Evolutionary conservation across 92 coral and sea anemone genomes (phyloP).

Genomic region (Palythoa grandis): DNA sequence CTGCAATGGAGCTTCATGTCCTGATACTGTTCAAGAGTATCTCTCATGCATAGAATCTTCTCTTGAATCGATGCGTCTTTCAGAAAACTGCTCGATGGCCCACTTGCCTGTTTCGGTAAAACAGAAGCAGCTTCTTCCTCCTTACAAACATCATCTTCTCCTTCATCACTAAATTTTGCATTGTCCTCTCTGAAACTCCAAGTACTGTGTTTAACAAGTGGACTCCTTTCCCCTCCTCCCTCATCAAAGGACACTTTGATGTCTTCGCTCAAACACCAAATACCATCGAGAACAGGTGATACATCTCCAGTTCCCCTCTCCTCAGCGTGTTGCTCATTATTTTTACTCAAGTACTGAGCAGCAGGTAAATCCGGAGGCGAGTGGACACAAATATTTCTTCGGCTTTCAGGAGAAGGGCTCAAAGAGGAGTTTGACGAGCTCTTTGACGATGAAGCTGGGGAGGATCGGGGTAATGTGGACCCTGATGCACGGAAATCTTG

Average conservation of each 20-base stretch:
- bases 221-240: not conserved
- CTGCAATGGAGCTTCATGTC: slow-evolving; percentile 69
- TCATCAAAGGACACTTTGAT: not conserved
- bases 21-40: slow-evolving; percentile 73
- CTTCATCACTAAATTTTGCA: slow-evolving; percentile 4
- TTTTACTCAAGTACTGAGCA: not conserved
- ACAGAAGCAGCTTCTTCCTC: slow-evolving; percentile 10
- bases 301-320: not conserved
- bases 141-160: not conserved
- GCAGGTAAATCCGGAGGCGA: not conserved
- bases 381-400: not conserved
- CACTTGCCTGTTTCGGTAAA: not conserved
- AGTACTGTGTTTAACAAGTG: not conserved
- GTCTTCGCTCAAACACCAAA: not conserved
- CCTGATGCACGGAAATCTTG: slow-evolving; percentile 10
- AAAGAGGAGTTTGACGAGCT: slow-evolving; percentile 19
- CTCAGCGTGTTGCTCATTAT: not conserved
- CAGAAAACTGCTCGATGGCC: slow-evolving; percentile 17
- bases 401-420: slow-evolving; percentile 29
- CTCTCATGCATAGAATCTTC: slow-evolving; percentile 70
- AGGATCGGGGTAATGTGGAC: slow-evolving; percentile 42
- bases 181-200: not conserved
- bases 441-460: slow-evolving; percentile 21
- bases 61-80: slow-evolving; percentile 52
- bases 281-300: not conserved